Percentiles rank a stretch among this genome's conserved stretches.
These are phyloP conservation scores for Geotria australis DNA, from an alignment of 2,797 vertebrate species.

Conservation along the genomic window DNA sequence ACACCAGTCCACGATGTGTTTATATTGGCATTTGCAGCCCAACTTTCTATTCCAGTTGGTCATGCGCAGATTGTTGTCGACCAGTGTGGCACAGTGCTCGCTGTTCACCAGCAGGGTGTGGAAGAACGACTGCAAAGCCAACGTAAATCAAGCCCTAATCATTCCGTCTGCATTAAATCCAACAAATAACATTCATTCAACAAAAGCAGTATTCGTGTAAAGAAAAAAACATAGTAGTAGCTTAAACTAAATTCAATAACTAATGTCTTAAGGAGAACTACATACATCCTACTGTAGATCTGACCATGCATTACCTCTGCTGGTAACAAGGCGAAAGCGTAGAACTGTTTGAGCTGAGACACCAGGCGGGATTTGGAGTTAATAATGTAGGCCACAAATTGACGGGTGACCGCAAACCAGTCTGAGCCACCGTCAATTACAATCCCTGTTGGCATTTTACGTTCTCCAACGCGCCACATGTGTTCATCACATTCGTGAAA, in stretches of 20 bases:
- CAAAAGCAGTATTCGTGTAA: no score
- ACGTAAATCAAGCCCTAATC: no score
- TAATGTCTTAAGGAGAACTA: no score
- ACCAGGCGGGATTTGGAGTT: slow-evolving; percentile 62
- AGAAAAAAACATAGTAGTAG: no score
- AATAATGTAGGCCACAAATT: slow-evolving; percentile 73
- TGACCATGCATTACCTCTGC: slow-evolving; percentile 32
- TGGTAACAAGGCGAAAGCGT: slow-evolving; percentile 63
- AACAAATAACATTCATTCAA: no score
- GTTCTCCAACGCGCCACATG: slow-evolving; percentile 91
- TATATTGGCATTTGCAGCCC: slow-evolving; percentile 72
- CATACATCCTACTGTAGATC: no score
- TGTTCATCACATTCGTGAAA: slow-evolving; percentile 86
- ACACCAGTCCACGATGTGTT: slow-evolving; percentile 84
- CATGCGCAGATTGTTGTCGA: slow-evolving; percentile 66
- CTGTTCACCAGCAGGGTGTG: slow-evolving; percentile 47
- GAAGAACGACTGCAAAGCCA: slow-evolving; percentile 20
- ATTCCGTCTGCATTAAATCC: no score
- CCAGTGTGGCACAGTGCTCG: slow-evolving; percentile 31
- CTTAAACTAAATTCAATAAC: no score
- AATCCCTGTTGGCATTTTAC: slow-evolving; percentile 72
- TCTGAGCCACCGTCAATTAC: slow-evolving; percentile 73
- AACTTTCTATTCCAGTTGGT: slow-evolving; percentile 89
- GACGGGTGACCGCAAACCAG: slow-evolving; percentile 80
- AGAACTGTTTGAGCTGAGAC: slow-evolving; percentile 78